Evolutionary conservation across 64 coral and sea anemone species (phyloP), one percentile per base, ranked within the genome.

Genomic region (Montipora cactus): DNA sequence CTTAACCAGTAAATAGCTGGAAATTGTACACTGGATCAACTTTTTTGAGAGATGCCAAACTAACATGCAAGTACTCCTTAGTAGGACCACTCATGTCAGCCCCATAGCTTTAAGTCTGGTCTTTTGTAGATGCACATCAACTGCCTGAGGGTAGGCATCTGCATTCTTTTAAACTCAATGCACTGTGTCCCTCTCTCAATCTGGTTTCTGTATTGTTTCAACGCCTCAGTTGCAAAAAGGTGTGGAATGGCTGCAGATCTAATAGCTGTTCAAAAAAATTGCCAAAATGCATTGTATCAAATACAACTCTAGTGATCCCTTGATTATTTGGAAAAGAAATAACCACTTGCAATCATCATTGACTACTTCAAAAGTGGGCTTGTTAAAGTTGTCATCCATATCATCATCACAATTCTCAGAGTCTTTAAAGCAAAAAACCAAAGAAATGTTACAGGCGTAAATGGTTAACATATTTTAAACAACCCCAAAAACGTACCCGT

Each of bases 11-110:
- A 90, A 95, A 95, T 1, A 95, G 81, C 16, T 76, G 55, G 45
- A 95, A 79, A 22, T 90, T 53, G 23, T 86, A 79, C 18, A 83
- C 23, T 77, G 69, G 70, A 55, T 90, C 93, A 48, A 95, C 81
- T 83, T 94, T 76, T 21, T 45, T 77, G 8, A 95, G 19, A 16
- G 79, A 90, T 58, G 49, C 22, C 50, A 94, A 25, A 49, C 62
- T 73, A 64, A 83, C 47, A 58, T 89, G 87, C 47, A 94, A 90
- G 49, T 58, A 94, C 70, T 94, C 93, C 52, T 77, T 89, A 22
- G 87, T 77, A 20, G 93, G 93, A 14, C 93, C 93, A 47, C 93
- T 87, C 22, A 84, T n/a, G 59, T 94, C 93, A 50, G 93, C 93
- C 45, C 79, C 87, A 49, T 47, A 59, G 49, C 90, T 87, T 28